Base-by-base conservation (phyloP, 2,113 vertebrate species). In the Todiramphus chloris region DNA sequence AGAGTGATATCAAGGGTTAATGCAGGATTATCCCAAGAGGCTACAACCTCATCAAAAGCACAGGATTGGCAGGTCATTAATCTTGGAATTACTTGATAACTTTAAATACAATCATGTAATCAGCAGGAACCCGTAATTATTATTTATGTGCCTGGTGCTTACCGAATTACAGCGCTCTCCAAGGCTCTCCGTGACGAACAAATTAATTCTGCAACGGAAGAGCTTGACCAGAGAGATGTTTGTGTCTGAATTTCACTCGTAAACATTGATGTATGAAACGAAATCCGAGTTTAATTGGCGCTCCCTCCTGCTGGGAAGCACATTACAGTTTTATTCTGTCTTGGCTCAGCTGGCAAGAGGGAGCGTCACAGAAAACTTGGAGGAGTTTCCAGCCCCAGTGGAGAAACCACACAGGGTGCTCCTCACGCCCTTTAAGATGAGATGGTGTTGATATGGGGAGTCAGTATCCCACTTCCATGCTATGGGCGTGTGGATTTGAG, bases 191-290 rank as follows among this genome's bases (percentile, higher is more conserved):
- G 58, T 51, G 77, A 95, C 23, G 69, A 93, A 73, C 53, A 89
- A 91, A 97, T 95, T 96, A 89, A 91, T 94, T 95, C 83, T 68
- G 73, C 69, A 87, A 4, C 2, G 7, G 69, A 93, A 92, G 53
- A 89, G 31, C 92, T 93, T 97, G 95, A 93, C 89, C 96, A 93
- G 89, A 93, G 89, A 79, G 76, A 64, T 82, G 85, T 75, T 93
- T 92, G 73, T 78, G 80, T 95, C 90, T 89, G 62, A 89, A 79
- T 94, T 94, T 87, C 70, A 44, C 73, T 76, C 15, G 15, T 79
- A 95, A 95, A 96, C 91, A 92, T 30, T 76, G 89, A 91, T 82
- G 50, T 67, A 64, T 76, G 89, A 90, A 81, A 79, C 59, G 66
- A 91, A 82, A 94, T 80, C 79, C 0, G 0, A 66, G 63, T 92